Conservation (phyloP, 2,113 vertebrate genomes). For the Sorex fumeus region DNA sequence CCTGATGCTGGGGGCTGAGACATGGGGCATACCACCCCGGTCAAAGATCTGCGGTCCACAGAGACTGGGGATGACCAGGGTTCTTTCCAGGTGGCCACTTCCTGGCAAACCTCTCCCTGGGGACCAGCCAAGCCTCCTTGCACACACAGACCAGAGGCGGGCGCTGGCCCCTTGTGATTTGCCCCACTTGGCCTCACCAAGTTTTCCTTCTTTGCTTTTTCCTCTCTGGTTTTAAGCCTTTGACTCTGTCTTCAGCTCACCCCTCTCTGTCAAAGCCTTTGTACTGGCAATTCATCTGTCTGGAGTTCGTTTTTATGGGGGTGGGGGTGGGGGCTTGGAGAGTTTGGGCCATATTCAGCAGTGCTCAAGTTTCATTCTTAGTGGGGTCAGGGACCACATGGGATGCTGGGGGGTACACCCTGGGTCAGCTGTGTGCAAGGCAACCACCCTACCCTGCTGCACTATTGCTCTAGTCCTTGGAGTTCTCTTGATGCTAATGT, state of each 20-base stretch:
- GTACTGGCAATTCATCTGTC: neutral
- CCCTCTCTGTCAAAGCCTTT: slow-evolving; percentile 14
- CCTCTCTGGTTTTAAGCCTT: neutral
- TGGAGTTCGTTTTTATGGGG: neutral
- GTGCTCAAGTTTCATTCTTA: no score
- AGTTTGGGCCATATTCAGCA: no score
- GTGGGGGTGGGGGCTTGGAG: no score
- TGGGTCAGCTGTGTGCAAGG: no score
- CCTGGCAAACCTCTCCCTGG: neutral
- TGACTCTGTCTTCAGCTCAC: neutral
- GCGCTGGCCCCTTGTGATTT: no score
- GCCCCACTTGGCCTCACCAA: no score
- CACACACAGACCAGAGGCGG: neutral
- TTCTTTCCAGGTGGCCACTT: neutral
- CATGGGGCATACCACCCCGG: neutral
- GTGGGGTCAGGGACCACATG: no score
- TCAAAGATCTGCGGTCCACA: neutral
- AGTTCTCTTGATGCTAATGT: neutral
- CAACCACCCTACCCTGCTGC: no score
- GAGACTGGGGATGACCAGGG: neutral
- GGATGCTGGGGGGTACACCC: no score
- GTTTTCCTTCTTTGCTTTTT: neutral
- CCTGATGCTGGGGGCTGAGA: neutral
- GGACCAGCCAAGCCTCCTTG: neutral
- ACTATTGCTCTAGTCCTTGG: no score